phyloP scores from a whole-genome alignment of 2,888 invertebrate species.

The Nephrotoma flavescens region DNA sequence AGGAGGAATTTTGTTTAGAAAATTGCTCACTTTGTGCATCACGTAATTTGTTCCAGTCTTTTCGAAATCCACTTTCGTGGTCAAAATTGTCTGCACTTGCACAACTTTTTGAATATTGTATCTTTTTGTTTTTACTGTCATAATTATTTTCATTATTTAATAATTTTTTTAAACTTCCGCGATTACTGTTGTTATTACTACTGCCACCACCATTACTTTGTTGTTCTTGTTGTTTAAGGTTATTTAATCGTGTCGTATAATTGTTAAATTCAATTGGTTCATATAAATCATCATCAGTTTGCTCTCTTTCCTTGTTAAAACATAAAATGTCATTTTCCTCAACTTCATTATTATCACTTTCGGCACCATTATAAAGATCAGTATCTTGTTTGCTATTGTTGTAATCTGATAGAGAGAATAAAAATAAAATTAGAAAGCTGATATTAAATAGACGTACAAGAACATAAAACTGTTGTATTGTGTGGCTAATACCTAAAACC shows the following conservation, averaged over 20 bases:
- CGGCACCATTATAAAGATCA: not conserved
- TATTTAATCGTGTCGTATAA: not conserved
- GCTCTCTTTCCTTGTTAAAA: not conserved
- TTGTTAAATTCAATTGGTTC: not conserved
- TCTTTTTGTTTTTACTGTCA: not conserved
- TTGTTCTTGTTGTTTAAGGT: not conserved
- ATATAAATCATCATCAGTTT: not conserved
- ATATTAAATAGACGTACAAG: no score
- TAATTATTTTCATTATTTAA: not conserved
- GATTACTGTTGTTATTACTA: not conserved
- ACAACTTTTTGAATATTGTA: not conserved
- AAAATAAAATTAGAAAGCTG: no score
- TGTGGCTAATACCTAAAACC: no score
- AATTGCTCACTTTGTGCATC: not conserved
- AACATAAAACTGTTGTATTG: no score
- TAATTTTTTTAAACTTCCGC: not conserved
- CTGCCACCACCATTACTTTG: not conserved
- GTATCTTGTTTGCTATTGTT: not conserved
- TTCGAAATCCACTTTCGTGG: not conserved
- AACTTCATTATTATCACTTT: not conserved
- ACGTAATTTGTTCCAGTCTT: not conserved
- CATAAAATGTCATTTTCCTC: not conserved
- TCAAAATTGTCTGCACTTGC: not conserved
- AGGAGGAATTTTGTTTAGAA: not conserved
- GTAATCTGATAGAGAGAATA: not conserved